phyloP scores from a whole-genome alignment of 2,888 invertebrate genomes.

The Lochmaea crataegi region DNA sequence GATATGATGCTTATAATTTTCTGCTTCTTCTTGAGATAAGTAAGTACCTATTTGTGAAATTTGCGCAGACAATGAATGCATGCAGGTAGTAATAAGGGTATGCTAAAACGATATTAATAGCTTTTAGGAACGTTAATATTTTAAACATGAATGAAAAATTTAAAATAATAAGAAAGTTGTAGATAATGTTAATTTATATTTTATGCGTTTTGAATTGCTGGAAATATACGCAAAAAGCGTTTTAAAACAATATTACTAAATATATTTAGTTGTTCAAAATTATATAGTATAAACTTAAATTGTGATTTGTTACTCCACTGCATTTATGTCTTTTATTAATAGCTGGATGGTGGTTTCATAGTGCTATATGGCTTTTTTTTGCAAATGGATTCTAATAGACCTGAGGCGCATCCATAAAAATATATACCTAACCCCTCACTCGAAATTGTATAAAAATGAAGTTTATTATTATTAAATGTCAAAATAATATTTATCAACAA shows the following conservation, averaged over 20 bases:
- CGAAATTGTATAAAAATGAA: no score
- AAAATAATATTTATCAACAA: no score
- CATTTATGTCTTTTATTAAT: neutral
- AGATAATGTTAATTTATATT: neutral
- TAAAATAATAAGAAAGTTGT: neutral
- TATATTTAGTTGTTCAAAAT: neutral
- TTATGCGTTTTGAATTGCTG: neutral
- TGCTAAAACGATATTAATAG: neutral
- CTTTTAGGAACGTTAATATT: slow-evolving; percentile 2
- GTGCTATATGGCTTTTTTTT: no score
- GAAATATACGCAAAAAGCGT: neutral
- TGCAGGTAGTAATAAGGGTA: slow-evolving; percentile 25
- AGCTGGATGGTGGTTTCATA: neutral
- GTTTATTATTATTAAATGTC: no score
- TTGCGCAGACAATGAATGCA: slow-evolving; percentile 27
- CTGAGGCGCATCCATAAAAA: no score
- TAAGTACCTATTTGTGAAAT: slow-evolving; percentile 36
- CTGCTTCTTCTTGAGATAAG: slow-evolving; percentile 27
- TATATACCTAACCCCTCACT: no score
- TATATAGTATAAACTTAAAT: neutral
- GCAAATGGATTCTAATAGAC: no score
- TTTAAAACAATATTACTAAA: neutral
- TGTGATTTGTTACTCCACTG: neutral
- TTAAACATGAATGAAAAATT: neutral
- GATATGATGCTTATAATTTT: slow-evolving; percentile 29